Base-by-base conservation (phyloP, 53 echinoderm and acorn worm species). In the Apostichopus leukothele region DNA sequence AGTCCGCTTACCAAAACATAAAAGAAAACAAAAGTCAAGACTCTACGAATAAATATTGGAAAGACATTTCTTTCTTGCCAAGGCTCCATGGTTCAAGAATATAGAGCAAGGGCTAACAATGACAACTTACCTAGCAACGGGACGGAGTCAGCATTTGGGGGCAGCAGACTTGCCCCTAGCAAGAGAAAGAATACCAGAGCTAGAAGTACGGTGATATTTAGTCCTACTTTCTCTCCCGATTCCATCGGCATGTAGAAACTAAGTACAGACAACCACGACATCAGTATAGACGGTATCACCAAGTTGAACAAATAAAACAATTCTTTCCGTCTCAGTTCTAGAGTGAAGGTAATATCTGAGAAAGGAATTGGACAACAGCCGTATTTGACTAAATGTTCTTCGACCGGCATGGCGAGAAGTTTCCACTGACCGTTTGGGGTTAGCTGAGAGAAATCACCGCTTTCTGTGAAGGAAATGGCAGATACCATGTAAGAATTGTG, bases 251-350 rank as follows among this genome's bases (percentile, higher is more conserved):
- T 83, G 89, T 90, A 94, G 90, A 96, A 96, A 60, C 90, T 90
- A 27, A 96, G 83, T 50, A 96, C 83, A 5, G 96, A 96, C 10
- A 96, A 80, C 76, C 91, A 55, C 1, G 94, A 94, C 94, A 96
- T 91, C 77, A 96, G 92, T 79, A 96, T 90, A 53, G 96, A 89
- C 4, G 96, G 96, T 57, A 92, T 90, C 52, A 96, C 80, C 52
- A 96, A 89, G 26, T 93, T 94, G 88, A 94, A 94, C 89, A 96
- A 87, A 71, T 96, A 96, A 89, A 96, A 96, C 57, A 96, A 92
- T 54, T 94, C 91, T 91, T 96, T 96, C 10, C 96, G 89, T 16
- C 88, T 90, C 5, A 96, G 92, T 53, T 90, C 22, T 8, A 96
- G 86, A 12, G 83, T 89, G 89, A 90, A 96, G 6, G 89, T 93